Conservation (phyloP, 2,113 vertebrate species). For the Thryonomys swinderianus region DNA sequence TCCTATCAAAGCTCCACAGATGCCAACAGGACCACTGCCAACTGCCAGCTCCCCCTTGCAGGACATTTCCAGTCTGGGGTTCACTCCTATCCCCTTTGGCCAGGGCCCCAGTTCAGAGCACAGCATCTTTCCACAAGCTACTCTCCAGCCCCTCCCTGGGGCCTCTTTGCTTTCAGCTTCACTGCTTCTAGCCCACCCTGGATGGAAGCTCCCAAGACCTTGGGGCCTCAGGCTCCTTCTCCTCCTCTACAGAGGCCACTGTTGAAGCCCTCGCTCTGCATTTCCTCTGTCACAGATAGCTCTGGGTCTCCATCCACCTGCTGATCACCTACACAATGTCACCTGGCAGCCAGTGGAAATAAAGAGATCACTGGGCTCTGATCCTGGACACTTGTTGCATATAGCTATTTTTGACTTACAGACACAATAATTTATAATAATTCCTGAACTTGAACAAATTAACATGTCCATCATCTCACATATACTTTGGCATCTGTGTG, state of each 20-base stretch:
- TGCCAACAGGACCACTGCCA: too few species aligned
- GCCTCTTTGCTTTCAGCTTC: not conserved
- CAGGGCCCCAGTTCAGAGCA: too few species aligned
- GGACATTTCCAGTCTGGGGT: not conserved
- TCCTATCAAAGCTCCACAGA: not conserved
- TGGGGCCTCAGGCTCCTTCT: not conserved
- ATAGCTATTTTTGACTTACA: not conserved
- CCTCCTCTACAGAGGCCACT: rapidly evolving
- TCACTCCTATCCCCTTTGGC: not conserved
- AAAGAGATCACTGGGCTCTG: not conserved
- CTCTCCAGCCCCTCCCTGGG: not conserved
- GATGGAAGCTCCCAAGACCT: not conserved
- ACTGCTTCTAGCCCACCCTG: too few species aligned
- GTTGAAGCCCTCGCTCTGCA: not conserved
- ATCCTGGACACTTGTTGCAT: not conserved
- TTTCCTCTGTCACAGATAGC: not conserved
- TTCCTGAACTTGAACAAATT: not conserved
- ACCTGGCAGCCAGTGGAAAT: not conserved
- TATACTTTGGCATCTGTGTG: not conserved
- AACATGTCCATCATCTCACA: not conserved
- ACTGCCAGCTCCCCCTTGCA: not conserved
- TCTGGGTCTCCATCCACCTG: not conserved
- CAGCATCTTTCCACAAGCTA: not conserved
- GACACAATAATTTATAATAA: not conserved
- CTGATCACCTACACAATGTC: not conserved